phyloP scores from a whole-genome alignment of 2,888 invertebrate species.

The Digitonthophagus gazella region DNA sequence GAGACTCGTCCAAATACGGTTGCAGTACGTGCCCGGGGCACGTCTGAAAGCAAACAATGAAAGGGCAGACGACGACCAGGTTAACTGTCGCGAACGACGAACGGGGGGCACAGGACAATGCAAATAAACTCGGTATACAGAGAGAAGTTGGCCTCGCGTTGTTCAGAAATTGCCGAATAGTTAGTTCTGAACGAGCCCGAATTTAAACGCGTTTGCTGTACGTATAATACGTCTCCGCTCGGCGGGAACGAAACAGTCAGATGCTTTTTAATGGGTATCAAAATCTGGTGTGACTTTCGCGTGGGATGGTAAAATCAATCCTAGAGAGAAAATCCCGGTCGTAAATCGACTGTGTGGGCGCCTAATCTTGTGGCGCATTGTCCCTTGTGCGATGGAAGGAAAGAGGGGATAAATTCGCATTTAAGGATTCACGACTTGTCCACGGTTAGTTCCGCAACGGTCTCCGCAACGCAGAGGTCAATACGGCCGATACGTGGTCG shows the following conservation, averaged over 20 bases:
- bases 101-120: neutral
- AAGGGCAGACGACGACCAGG: neutral
- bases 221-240: neutral
- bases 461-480: conserved; percentile 11
- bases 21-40: neutral
- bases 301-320: neutral
- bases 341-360: neutral
- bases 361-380: conserved; percentile 5
- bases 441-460: conserved; percentile 7
- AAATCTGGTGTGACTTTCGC: neutral
- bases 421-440: conserved; percentile 16
- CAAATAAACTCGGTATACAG: conserved; percentile 9
- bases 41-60: neutral
- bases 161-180: conserved; percentile 12
- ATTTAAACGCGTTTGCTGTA: neutral
- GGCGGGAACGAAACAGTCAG: too few relatives aligned
- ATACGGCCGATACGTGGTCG: conserved; percentile 14
- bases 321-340: neutral
- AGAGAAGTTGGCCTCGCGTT: conserved; percentile 9
- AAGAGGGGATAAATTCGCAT: neutral
- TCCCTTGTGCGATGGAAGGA: conserved; percentile 1
- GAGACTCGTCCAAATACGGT: neutral
- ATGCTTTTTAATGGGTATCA: neutral
- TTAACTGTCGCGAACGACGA: neutral
- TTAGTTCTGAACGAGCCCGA: neutral